Base-by-base conservation (phyloP, 2,888 invertebrate genomes). In the Limnephilus lunatus region DNA sequence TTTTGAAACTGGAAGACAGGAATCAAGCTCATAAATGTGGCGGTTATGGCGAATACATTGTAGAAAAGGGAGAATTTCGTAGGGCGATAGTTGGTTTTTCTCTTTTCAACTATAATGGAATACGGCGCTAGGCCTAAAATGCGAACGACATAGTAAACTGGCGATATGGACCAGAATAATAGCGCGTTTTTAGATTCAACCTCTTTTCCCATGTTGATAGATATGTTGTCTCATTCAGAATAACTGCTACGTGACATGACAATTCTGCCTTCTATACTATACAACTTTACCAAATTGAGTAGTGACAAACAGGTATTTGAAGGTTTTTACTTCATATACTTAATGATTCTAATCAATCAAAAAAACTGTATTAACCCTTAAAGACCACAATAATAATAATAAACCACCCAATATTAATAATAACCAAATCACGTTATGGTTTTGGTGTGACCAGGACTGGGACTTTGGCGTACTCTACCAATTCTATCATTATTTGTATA, bases 121-220 rank as follows among this genome's bases (percentile, higher is more conserved):
- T 91, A 93, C 44, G 93, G 93, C 35, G 93, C 90, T 31, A 92
- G 32, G 3, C 93, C 93, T 9, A 93, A 83, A 14, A 92, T 85
- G 85, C 91, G 92, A 11, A 91, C 31, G 14, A 48, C n/a, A 48
- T 81, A 90, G 80, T 81, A 80, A 39, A 89, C n/a, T 30, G 86
- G 86, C 11, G 81, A 68, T 32, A 87, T 53, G 44, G 87, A 31
- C 80, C 89, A 87, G 25, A 53, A 53, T 53, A 68, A 30, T 31
- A 14, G 35, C 9, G 81, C 30, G 82, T 82, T 82, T 82, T 82
- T 31, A 30, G 31, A 82, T 15, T 82, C 14, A 68, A 68, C 5
- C 68, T 68, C 68, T 68, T 68, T 68, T 68, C 68, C 25, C 68
- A 19, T 68, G 25, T 68, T 68, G 68, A 25, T 19, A 25, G 68